Conservation (phyloP, 2,797 vertebrate species). For the Lycodopsis pacificus region DNA sequence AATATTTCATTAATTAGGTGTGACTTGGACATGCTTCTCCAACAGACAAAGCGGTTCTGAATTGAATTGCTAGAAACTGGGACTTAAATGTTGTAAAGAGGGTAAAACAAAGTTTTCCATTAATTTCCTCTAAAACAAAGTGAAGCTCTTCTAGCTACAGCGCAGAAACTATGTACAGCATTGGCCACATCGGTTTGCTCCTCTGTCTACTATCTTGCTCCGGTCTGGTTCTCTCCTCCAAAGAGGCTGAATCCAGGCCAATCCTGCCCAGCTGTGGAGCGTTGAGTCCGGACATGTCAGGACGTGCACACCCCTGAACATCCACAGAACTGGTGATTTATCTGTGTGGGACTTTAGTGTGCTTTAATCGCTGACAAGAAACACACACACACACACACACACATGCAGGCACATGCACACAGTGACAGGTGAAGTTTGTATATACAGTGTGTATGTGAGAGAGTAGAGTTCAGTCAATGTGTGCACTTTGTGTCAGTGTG, state of each 20-base stretch:
- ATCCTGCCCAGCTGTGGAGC: slow-evolving; percentile 62
- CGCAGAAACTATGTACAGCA: neutral
- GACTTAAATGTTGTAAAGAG: neutral
- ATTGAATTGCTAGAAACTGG: neutral
- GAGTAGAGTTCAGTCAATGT: slow-evolving; percentile 8
- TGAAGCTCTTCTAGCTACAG: neutral
- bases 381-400: slow-evolving; percentile 35
- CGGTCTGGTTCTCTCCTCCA: slow-evolving; percentile 23
- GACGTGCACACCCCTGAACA: slow-evolving; percentile 47
- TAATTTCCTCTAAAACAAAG: neutral
- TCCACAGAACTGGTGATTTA: slow-evolving; percentile 66
- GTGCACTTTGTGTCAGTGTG: neutral
- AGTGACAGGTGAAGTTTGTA: slow-evolving; percentile 62
- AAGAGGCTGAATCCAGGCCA: slow-evolving; percentile 45
- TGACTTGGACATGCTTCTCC: neutral
- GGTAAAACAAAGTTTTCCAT: neutral
- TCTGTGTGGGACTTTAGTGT: slow-evolving; percentile 54
- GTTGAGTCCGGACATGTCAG: slow-evolving; percentile 58
- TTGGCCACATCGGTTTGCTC: neutral
- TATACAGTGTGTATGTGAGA: slow-evolving; percentile 8
- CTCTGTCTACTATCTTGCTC: neutral
- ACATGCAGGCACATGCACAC: slow-evolving; percentile 43
- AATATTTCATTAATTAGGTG: neutral
- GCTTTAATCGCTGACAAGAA: slow-evolving; percentile 63
- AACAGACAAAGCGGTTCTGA: neutral